phyloP scores from a whole-genome alignment of 2,113 vertebrate species.

The Corythaeola cristata region DNA sequence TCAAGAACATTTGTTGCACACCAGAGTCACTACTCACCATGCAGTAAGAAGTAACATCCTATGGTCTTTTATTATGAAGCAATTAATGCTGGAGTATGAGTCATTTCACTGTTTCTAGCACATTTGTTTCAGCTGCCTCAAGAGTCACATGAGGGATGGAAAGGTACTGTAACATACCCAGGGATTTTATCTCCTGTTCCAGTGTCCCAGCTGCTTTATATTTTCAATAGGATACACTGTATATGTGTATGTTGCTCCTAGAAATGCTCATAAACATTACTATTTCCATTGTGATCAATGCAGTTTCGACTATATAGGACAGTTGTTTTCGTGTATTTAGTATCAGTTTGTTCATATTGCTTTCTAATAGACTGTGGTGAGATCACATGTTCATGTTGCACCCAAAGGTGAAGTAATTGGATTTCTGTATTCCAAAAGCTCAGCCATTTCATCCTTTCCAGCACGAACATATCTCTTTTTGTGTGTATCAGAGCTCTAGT shows the following conservation, averaged over 20 bases:
- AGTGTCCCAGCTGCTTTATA: neutral
- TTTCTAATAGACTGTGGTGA: neutral
- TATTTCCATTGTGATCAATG: neutral
- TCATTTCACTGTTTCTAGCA: conserved; percentile 1
- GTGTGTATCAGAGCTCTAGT: neutral
- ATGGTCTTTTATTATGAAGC: conserved; percentile 15
- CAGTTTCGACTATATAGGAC: neutral
- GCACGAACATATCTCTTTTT: neutral
- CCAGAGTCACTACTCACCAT: neutral
- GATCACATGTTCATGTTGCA: neutral
- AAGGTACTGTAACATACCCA: neutral
- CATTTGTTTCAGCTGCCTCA: conserved; percentile 12
- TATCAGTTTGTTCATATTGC: neutral
- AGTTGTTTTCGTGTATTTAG: neutral
- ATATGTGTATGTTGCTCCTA: neutral
- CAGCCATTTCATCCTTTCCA: neutral
- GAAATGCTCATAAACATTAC: neutral
- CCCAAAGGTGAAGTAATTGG: neutral
- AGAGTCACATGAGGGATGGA: neutral
- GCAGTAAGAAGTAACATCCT: neutral
- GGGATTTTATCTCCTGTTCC: neutral
- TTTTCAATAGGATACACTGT: neutral
- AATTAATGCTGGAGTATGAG: neutral
- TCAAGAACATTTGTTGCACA: neutral
- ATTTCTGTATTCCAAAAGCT: neutral